Evolutionary conservation across 2,888 invertebrate species (phyloP), one percentile per base, ranked within the genome.

Genomic region (Phrixothrix hirtus): DNA sequence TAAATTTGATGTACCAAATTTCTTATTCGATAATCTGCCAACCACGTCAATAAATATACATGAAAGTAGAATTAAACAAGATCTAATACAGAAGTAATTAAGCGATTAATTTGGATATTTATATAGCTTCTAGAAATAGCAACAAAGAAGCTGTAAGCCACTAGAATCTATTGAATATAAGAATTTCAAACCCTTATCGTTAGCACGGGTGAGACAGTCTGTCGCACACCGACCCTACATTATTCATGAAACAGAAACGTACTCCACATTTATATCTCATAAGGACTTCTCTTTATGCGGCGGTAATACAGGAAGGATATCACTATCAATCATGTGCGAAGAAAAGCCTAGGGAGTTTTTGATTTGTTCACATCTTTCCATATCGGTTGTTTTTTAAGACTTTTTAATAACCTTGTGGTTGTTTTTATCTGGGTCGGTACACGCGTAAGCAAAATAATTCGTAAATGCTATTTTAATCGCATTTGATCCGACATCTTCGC

Each of bases 101-200:
- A 21, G 21, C 21, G 7, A 21, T 7, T 21, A 21, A 21, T 21
- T n/a, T n/a, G n/a, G n/a, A n/a, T n/a, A n/a, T n/a, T n/a, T n/a
- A n/a, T n/a, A n/a, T n/a, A n/a, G n/a, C n/a, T n/a, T n/a, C n/a
- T n/a, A n/a, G n/a, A n/a, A n/a, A n/a, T n/a, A n/a, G n/a, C n/a
- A n/a, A n/a, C n/a, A n/a, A n/a, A n/a, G n/a, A n/a, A n/a, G n/a
- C n/a, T n/a, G n/a, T n/a, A n/a, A n/a, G 71, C 70, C 73, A 72
- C 73, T 74, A 73, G 73, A n/a, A n/a, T n/a, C n/a, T 73, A 73
- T 73, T 73, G 73, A 73, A 73, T 74, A 73, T 72, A 67, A 72
- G 68, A 71, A 71, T 69, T 66, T 68, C 67, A 58, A 67, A 50
- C 65, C 64, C 67, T 69, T 67, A 65, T 68, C 67, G 59, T 59